Base-by-base conservation (phyloP, 2,113 vertebrate genomes). In the Serilophus lunatus region DNA sequence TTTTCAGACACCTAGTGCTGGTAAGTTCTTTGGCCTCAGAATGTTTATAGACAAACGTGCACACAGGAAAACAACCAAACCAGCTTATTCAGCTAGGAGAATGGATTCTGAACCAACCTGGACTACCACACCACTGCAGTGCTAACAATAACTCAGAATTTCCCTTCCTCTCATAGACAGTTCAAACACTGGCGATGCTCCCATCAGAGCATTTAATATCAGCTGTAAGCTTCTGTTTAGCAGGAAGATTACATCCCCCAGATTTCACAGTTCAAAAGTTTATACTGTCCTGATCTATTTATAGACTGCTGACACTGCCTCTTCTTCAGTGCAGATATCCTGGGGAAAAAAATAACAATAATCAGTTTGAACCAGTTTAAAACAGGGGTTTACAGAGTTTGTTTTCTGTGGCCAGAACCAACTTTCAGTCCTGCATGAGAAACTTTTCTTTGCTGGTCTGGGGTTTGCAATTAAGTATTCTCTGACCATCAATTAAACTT, bases 251-350 rank as follows among this genome's bases (percentile, higher is more conserved):
- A 98, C 92, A 95, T 95, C 90, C 95, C 95, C 88, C 82, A 95
- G 94, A 95, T 95, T 96, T 97, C 93, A 95, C 96, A 96, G 95
- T 96, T 97, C 96, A 97, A 93, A 97, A 97, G 93, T 98, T 98
- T 96, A 97, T 82, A 23, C 60, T 92, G 86, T 97, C 90, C 93
- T 83, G 76, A 47, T 92, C 96, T 97, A 96, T 97, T 96, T 96
- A 96, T 96, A 97, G 79, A 76, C 82, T 51, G 63, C 86, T 94
- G 90, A 90, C 61, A 60, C 59, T 78, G 96, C 54, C 88, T 93
- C 92, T 96, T 96, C 82, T 91, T 68, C 89, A 88, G 66, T 17
- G 76, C 70, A 69, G 88, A 91, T 82, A 89, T 87, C 94, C 71
- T 25, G 60, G 42, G 64, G 11, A 13, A 24, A 47, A 5, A 54